Conservation (phyloP, 2,797 vertebrate species). For the Pangasius larnaudii region DNA sequence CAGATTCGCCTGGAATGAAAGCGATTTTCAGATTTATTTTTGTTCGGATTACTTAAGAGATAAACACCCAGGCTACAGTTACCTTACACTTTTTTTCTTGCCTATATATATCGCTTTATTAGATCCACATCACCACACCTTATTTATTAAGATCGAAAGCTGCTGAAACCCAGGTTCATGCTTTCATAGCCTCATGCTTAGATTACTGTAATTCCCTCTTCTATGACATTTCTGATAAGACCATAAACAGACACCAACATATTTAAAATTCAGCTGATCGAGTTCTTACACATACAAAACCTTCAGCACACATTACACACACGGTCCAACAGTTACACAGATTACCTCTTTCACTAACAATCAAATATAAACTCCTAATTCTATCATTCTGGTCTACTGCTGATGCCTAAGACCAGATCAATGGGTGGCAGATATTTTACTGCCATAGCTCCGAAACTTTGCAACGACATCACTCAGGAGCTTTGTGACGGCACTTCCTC, state of each 20-base stretch:
- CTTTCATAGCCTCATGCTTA: no score
- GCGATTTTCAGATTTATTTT: constrained; percentile 1
- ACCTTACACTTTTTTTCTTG: background rate
- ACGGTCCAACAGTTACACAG: background rate
- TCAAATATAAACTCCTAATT: background rate
- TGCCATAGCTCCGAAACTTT: background rate
- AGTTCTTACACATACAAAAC: background rate
- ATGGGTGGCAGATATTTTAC: background rate
- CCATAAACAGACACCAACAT: background rate
- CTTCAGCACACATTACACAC: background rate
- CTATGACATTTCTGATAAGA: background rate
- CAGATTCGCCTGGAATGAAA: background rate
- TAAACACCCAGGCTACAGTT: background rate
- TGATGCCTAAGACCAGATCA: background rate
- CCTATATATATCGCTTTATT: background rate
- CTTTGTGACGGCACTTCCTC: background rate
- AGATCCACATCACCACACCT: background rate
- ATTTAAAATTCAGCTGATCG: background rate
- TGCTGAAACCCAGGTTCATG: no score
- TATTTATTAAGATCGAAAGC: no score
- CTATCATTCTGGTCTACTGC: background rate
- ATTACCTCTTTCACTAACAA: background rate
- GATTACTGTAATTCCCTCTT: background rate
- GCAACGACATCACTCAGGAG: background rate
- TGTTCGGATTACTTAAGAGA: background rate